Base-by-base conservation (phyloP, 2,888 invertebrate genomes). In the Acanthosepion lycidas region DNA sequence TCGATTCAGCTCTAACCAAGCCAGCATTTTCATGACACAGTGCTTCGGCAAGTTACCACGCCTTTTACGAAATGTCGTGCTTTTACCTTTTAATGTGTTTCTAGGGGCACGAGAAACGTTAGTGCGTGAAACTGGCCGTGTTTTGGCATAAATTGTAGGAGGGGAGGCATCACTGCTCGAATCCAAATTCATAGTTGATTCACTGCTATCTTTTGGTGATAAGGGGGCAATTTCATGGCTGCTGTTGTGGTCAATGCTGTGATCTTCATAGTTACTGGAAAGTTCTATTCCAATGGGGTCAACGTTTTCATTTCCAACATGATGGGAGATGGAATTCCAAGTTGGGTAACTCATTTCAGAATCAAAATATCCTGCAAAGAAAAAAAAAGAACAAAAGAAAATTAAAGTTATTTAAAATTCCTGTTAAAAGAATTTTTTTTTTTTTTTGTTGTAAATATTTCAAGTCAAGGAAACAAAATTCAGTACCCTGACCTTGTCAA, bases 1-100 rank as follows among this genome's bases (percentile, higher is more conserved):
- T 95, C 99, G 98, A 97, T 99, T 99, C 96, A 99, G 99, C 97
- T 98, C 99, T 12, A 99, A 98, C 99, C 99, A 99, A 94, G 98
- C 98, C 97, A 99, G 99, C 94, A 99, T 97, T 95, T 99, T 98
- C 97, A 99, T 98, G 20, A 99, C 99, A 1, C 99, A 99, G 97
- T 99, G 98, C 97, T 99, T 99, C 55, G 99, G 99, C 95, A 99
- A 98, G 98, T 99, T 99, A 6, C 99, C 99, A 92, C 99, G 98
- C 28, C 99, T 98, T 97, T 98, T 99, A 3, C 92, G 51, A 9
- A 4, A 15, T 3, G 12, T 33, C 0, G n/a, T 78, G 3, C 12
- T n/a, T 15, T 78, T n/a, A 5, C 15, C 20, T 33, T 64, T 64
- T 23, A 26, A 6, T 8, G 26, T 23, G 0, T 64, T 23, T 28